A percentile compares a stretch with the other conserved stretches of the same genome.
These are phyloP conservation scores for Himantopus leucocephalus DNA, from an alignment of 2,113 vertebrate species.

Conservation along the genomic window DNA sequence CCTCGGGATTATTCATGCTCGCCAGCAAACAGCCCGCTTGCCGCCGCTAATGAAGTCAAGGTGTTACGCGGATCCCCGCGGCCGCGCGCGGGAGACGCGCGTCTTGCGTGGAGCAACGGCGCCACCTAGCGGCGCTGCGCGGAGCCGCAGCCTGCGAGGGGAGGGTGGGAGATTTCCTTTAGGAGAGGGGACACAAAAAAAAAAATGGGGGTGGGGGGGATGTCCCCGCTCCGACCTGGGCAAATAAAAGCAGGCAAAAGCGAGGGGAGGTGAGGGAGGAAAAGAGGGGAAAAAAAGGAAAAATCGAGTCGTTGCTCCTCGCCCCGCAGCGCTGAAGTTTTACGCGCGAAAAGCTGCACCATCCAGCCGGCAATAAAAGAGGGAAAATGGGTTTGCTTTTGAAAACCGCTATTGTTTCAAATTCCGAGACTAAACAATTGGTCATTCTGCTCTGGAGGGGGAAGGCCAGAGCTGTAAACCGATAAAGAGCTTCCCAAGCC, in stretches of 20 bases:
- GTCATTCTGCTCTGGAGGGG: constrained; percentile 65
- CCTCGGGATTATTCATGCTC: constrained; percentile 6
- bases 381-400: constrained; percentile 31
- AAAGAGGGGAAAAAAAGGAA: background rate
- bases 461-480: constrained; percentile 67
- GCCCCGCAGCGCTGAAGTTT: background rate
- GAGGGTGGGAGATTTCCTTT: no score
- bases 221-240: fast-evolving
- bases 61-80: background rate
- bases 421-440: constrained; percentile 72
- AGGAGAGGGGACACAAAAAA: background rate
- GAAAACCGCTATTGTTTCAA: constrained; percentile 70
- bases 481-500: constrained; percentile 70
- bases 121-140: constrained; percentile 77
- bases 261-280: fast-evolving
- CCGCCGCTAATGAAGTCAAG: background rate
- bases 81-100: background rate
- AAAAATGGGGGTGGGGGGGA: no score
- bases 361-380: background rate
- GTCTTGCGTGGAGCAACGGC: constrained; percentile 80
- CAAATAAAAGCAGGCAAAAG: fast-evolving
- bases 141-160: background rate
- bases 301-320: fast-evolving
- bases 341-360: background rate
- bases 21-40: background rate